Evolutionary conservation across 1,140 invertebrate species (phyloP).

Genomic region (Saccostrea glomerata): DNA sequence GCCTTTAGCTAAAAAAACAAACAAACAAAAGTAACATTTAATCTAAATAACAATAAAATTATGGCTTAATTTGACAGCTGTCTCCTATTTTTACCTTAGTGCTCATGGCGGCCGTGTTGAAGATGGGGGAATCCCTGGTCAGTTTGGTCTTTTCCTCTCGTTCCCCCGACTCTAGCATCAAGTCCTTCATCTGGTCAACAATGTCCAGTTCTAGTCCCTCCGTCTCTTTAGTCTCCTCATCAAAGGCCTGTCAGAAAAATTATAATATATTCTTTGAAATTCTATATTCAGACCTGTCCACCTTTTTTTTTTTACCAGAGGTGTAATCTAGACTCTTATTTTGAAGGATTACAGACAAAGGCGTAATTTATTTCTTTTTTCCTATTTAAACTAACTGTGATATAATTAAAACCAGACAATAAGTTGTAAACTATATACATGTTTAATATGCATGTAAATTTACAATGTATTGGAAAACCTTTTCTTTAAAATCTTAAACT

Average conservation of each 20-base stretch:
- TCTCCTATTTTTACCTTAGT: slow-evolving; percentile 63
- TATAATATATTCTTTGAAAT: too few species aligned
- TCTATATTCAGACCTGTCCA: too few species aligned
- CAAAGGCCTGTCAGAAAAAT: slow-evolving; percentile 68
- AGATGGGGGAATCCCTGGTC: slow-evolving; percentile 58
- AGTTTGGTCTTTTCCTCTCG: slow-evolving; percentile 52
- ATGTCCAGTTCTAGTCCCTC: slow-evolving; percentile 82
- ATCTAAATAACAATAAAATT: neutral
- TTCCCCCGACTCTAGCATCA: slow-evolving; percentile 79
- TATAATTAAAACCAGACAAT: too few species aligned
- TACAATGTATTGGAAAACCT: too few species aligned
- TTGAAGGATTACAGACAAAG: too few species aligned
- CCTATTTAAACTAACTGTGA: too few species aligned
- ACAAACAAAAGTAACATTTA: neutral
- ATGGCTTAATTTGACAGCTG: neutral
- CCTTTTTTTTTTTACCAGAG: too few species aligned
- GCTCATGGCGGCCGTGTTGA: slow-evolving; percentile 62
- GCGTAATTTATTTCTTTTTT: too few species aligned
- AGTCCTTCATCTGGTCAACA: slow-evolving; percentile 82
- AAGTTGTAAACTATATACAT: too few species aligned
- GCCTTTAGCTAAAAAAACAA: slow-evolving; percentile 80
- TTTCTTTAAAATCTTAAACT: too few species aligned
- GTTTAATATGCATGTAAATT: too few species aligned
- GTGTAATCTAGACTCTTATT: too few species aligned
- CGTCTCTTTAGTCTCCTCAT: slow-evolving; percentile 74